Percentiles rank a stretch among this genome's conserved stretches.
These are phyloP conservation scores for Zaprionus inermis DNA, from an alignment of 1,140 invertebrate genomes.

Conservation along the genomic window DNA sequence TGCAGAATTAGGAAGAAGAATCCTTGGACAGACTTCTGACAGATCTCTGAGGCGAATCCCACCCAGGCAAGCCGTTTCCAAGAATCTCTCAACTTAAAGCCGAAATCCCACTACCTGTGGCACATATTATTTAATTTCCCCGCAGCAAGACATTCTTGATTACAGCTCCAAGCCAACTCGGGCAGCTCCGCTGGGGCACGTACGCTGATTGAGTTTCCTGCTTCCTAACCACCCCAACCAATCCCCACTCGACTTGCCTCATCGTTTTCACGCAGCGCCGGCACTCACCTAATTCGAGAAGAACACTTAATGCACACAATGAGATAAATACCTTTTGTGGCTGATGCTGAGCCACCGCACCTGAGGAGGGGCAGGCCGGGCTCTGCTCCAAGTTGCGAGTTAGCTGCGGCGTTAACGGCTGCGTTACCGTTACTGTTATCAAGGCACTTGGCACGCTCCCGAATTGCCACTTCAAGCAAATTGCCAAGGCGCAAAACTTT, in stretches of 20 bases:
- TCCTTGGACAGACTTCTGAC: too few relatives aligned
- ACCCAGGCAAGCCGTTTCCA: neutral
- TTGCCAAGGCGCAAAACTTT: constrained; percentile 67
- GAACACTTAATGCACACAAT: constrained; percentile 70
- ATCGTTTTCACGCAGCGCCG: constrained; percentile 46
- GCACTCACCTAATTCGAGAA: constrained; percentile 72
- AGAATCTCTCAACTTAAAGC: too few relatives aligned
- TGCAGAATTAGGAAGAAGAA: too few relatives aligned
- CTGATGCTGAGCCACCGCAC: constrained; percentile 26
- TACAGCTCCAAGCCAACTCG: constrained; percentile 16
- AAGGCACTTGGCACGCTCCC: constrained; percentile 78
- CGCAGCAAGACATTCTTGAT: neutral
- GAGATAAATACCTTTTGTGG: constrained; percentile 79
- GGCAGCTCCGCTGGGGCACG: constrained; percentile 19
- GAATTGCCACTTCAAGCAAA: constrained; percentile 77
- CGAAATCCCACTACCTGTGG: neutral
- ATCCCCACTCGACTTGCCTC: neutral
- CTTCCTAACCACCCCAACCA: neutral
- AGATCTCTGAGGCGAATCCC: too few relatives aligned
- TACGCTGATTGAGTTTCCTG: constrained; percentile 39
- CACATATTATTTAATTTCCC: neutral
- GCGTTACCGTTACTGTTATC: constrained; percentile 53
- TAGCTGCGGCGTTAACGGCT: constrained; percentile 42
- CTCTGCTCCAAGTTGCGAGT: constrained; percentile 3
- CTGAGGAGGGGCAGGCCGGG: neutral